A percentile compares a stretch with the other conserved stretches of the same genome.
Conservation (phyloP, 2,797 vertebrate genomes). For the Pelobates cultripes region DNA sequence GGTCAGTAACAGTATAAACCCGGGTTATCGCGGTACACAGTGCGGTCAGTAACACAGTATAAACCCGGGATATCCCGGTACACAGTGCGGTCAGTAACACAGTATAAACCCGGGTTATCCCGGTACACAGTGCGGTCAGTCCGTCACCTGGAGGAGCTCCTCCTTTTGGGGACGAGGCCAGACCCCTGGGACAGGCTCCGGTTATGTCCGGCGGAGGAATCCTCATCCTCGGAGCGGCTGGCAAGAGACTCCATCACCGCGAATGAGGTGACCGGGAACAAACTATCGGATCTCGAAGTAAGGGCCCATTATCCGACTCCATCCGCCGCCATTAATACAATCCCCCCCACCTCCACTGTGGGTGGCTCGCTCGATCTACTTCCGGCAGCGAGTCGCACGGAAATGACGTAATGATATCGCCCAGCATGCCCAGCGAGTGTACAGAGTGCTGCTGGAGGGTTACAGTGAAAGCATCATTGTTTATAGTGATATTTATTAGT, state of each 20-base stretch:
- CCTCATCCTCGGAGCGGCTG: conserved; percentile 92
- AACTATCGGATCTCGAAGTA: not conserved
- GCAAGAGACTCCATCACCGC: conserved; percentile 69
- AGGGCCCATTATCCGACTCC: not conserved
- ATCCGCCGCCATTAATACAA: not conserved
- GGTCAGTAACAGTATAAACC: no score
- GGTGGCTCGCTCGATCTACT: not conserved
- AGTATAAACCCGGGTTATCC: no score
- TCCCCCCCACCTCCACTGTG: not conserved
- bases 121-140: no score
- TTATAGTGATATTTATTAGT: no score
- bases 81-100: no score
- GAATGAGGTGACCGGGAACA: not conserved
- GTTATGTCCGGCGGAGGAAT: conserved; percentile 82
- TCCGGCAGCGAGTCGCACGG: conserved; percentile 39
- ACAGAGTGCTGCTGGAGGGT: no score
- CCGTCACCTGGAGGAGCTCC: conserved; percentile 91
- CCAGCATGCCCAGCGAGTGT: no score
- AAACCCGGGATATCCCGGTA: no score
- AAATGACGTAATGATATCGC: not conserved
- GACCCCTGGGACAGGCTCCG: conserved; percentile 83
- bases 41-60: no score
- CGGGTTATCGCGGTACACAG: no score
- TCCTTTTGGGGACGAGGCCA: conserved; percentile 86
- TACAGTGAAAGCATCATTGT: no score